Evolutionary conservation across 1,140 invertebrate genomes (phyloP).

Genomic region (Nasonia vitripennis): DNA sequence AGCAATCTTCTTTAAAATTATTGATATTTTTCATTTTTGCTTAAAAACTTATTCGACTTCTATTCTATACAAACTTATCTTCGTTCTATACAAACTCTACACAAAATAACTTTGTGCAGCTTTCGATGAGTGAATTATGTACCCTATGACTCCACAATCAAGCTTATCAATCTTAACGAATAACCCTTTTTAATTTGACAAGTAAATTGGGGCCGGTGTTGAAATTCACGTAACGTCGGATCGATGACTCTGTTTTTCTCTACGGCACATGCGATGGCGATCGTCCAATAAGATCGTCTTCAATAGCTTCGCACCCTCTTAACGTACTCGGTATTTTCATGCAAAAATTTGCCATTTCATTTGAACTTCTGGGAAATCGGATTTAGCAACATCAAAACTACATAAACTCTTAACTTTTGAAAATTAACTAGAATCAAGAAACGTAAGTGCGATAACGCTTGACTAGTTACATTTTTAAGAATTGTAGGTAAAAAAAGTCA

Average conservation of each 20-base stretch:
- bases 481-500: too few species aligned
- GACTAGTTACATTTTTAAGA: too few species aligned
- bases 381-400: too few species aligned
- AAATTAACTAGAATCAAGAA: too few species aligned
- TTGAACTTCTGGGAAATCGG: not conserved
- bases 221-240: conserved; percentile 52
- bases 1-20: too few species aligned
- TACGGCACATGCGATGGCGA: conserved; percentile 49
- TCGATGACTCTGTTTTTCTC: conserved; percentile 38
- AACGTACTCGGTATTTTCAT: not conserved
- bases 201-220: conserved; percentile 46
- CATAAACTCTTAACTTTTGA: too few species aligned
- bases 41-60: too few species aligned
- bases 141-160: not conserved
- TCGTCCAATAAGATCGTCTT: conserved; percentile 54
- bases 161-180: not conserved
- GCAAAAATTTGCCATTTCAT: not conserved
- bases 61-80: too few species aligned
- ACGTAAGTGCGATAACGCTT: too few species aligned
- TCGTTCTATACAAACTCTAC: too few species aligned
- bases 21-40: too few species aligned
- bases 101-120: not conserved
- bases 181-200: conserved; percentile 22
- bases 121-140: not conserved
- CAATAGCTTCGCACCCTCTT: conserved; percentile 5